phyloP scores from a whole-genome alignment of 2,797 vertebrate genomes.

The Acropternis orthonyx region DNA sequence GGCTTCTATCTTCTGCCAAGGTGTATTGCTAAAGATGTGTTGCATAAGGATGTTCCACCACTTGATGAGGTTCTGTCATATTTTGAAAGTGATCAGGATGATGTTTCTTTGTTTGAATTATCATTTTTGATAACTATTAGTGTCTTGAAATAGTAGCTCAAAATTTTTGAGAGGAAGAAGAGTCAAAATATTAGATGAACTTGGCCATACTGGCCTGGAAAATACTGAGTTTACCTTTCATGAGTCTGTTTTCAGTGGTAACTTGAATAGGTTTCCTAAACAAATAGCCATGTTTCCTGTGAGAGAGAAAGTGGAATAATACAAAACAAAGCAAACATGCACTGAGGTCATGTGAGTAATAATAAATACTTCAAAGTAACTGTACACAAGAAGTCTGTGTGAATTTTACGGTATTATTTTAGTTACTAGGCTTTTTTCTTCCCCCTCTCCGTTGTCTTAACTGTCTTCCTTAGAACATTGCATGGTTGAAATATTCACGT shows the following conservation, averaged over 20 bases:
- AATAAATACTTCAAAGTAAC: background rate
- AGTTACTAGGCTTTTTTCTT: background rate
- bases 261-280: background rate
- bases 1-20: background rate
- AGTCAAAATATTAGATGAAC: background rate
- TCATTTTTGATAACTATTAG: background rate
- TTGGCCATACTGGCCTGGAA: background rate
- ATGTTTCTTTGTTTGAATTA: background rate
- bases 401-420: background rate
- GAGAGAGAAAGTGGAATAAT: background rate
- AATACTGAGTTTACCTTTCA: background rate
- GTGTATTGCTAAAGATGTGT: background rate
- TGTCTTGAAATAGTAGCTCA: background rate
- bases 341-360: background rate
- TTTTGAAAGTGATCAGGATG: background rate
- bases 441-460: background rate
- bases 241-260: background rate
- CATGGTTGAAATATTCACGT: background rate
- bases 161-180: background rate
- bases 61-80: background rate
- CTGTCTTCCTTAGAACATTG: background rate
- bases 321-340: background rate
- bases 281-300: background rate
- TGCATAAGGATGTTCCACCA: too few relatives aligned
- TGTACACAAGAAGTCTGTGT: background rate